These are phyloP conservation scores for Lycia hirtaria DNA, from an alignment of 2,888 invertebrate species.

Conservation along the genomic window DNA sequence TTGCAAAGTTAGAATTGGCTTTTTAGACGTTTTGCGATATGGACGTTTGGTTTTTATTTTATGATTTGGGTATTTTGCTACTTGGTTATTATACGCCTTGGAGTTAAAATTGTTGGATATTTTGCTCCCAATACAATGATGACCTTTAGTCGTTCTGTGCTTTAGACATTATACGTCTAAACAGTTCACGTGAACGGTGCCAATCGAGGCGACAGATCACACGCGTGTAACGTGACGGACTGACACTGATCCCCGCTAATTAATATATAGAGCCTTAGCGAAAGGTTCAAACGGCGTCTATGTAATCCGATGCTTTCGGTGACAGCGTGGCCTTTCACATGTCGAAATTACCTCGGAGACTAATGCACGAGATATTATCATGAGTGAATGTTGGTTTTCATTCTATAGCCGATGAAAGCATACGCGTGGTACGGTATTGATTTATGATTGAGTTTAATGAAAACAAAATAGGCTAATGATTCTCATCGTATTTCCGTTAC, in stretches of 20 bases:
- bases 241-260: slow-evolving; percentile 55
- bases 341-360: slow-evolving; percentile 10
- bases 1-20: too few species aligned
- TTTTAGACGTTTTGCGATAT: too few species aligned
- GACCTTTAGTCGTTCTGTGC: too few species aligned
- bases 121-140: too few species aligned
- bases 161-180: not conserved
- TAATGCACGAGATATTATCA: slow-evolving; percentile 1
- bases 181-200: slow-evolving; percentile 21
- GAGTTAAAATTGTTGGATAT: too few species aligned
- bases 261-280: slow-evolving; percentile 52
- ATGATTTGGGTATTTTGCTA: too few species aligned
- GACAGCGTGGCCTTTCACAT: slow-evolving; percentile 22
- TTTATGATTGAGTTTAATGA: not conserved
- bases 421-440: not conserved
- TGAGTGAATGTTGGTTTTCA: slow-evolving; percentile 10
- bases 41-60: too few species aligned
- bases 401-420: slow-evolving; percentile 19
- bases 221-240: slow-evolving; percentile 52
- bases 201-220: slow-evolving; percentile 48
- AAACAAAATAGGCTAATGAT: too few species aligned
- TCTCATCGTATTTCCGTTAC: too few species aligned
- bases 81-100: too few species aligned
- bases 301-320: slow-evolving; percentile 41
- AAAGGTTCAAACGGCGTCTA: slow-evolving; percentile 48